Base-by-base conservation (phyloP, 2,113 vertebrate genomes). In the Lophotis ruficrista region DNA sequence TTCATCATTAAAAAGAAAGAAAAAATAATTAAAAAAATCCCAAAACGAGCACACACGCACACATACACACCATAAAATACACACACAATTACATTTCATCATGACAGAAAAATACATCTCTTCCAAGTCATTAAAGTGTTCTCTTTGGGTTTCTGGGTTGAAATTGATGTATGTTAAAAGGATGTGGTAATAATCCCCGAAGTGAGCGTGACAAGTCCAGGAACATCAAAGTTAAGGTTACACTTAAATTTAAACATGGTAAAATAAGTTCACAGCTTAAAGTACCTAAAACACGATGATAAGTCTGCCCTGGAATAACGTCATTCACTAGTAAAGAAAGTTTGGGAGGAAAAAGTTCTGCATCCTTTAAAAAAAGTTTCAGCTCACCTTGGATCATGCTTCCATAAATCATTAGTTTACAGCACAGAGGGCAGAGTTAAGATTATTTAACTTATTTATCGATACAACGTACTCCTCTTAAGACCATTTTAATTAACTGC, bases 61-160 rank as follows among this genome's bases (percentile, higher is more conserved):
- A 10, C 13, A 22, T 8, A 35, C 66, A 3, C 54, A 4, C 47
- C 18, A 33, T 84, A 83, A 94, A 95, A 92, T 68, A 81, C 21
- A 12, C 37, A 78, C 28, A 94, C 48, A 94, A 73, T 24, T 89
- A 72, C 80, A 64, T 91, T 89, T 92, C 21, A 6, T 33, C 11
- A 2, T 10, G 65, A 83, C 60, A 71, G 38, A 81, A 91, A 62
- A 89, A 78, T 62, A 93, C 10, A 4, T 43, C 14, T 75, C 78
- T 94, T 90, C 83, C 83, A 91, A 90, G 79, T 85, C 41, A 80
- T 35, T 88, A 25, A 56, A 84, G 35, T 68, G 61, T 66, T 94
- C 88, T 77, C 79, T 89, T 84, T 95, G 86, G 56, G 19, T 84
- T 96, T 90, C 64, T 78, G 51, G 19, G 22, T 48, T 65, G 47